A percentile compares a stretch with the other conserved stretches of the same genome.
phyloP scores from a whole-genome alignment of 1,140 invertebrate genomes.

The Drosophila suzukii region DNA sequence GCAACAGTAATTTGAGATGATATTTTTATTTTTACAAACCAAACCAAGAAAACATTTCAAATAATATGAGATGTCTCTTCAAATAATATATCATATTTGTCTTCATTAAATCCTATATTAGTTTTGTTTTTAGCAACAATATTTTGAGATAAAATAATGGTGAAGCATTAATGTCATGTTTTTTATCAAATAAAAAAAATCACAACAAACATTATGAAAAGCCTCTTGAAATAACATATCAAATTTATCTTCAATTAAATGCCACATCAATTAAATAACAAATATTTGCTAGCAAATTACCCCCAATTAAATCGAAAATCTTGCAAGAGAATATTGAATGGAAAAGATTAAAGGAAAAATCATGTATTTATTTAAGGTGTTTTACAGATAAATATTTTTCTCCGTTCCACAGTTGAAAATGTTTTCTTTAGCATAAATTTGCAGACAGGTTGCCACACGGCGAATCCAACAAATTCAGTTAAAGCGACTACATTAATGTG shows the following conservation, averaged over 20 bases:
- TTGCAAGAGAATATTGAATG: not conserved
- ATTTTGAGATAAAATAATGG: too few species aligned
- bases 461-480: slow-evolving; percentile 26
- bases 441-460: slow-evolving; percentile 15
- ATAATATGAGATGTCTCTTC: too few species aligned
- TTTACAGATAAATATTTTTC: not conserved
- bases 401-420: slow-evolving; percentile 4
- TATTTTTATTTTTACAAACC: too few species aligned
- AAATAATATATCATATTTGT: too few species aligned
- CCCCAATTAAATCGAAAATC: not conserved
- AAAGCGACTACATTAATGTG: slow-evolving; percentile 64
- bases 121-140: too few species aligned
- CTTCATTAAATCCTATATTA: too few species aligned
- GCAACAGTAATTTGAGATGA: too few species aligned
- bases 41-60: too few species aligned
- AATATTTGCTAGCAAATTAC: too few species aligned
- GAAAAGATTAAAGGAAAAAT: not conserved
- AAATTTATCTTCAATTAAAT: not conserved
- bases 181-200: too few species aligned
- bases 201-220: not conserved
- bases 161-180: too few species aligned
- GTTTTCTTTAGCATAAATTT: slow-evolving; percentile 35
- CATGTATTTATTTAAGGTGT: slow-evolving; percentile 13
- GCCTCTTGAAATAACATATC: not conserved
- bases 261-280: not conserved